Percentiles rank a stretch among this genome's conserved stretches.
Evolutionary conservation across 1,140 invertebrate genomes (phyloP).

Genomic region (Pseudomyrmex cubaensis): DNA sequence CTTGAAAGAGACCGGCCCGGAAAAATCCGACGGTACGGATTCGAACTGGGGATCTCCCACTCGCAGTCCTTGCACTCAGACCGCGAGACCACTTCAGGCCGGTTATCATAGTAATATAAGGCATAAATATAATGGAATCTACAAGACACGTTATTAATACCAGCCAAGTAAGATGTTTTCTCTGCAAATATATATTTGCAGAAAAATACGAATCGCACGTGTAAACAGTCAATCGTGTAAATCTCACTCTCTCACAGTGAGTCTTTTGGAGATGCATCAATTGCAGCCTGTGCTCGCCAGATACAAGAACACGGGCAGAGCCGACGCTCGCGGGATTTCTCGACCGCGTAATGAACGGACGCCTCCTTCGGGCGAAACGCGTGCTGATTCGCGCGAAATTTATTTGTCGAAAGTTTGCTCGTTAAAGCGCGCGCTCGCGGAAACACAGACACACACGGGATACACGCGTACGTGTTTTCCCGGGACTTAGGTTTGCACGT

Average conservation of each 20-base stretch:
- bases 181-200: no score
- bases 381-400: slow-evolving; percentile 70
- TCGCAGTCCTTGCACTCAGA: no score
- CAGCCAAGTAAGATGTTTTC: no score
- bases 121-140: no score
- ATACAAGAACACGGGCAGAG: neutral
- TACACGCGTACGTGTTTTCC: neutral
- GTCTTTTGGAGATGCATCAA: neutral
- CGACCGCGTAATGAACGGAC: slow-evolving; percentile 8
- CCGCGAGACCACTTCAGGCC: no score
- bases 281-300: slow-evolving; percentile 8
- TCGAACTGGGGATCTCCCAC: no score
- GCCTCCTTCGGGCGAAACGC: slow-evolving; percentile 50
- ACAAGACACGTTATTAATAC: no score
- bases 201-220: neutral
- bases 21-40: no score
- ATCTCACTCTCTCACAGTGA: neutral
- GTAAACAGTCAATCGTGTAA: neutral
- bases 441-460: neutral
- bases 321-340: slow-evolving; percentile 15
- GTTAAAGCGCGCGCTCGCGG: slow-evolving; percentile 61
- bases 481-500: slow-evolving; percentile 12
- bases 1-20: no score
- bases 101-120: no score
- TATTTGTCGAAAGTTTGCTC: slow-evolving; percentile 75